These are phyloP conservation scores for Dryobota labecula DNA, from an alignment of 2,888 invertebrate species.

Conservation along the genomic window DNA sequence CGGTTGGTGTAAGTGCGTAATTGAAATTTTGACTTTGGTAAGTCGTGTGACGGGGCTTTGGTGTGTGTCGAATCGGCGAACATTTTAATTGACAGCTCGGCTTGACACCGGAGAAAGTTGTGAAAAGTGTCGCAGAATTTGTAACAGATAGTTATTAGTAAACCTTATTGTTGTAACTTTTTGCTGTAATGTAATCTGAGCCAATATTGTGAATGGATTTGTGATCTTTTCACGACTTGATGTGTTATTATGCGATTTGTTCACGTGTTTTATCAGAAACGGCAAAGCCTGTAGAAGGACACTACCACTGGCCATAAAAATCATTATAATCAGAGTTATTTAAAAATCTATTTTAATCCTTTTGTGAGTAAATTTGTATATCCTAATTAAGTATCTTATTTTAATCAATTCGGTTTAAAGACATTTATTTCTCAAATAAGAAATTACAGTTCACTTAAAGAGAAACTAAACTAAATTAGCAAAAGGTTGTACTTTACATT, in stretches of 20 bases:
- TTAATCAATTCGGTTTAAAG: too few relatives aligned
- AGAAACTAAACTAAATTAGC: too few relatives aligned
- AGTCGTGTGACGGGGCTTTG: conserved; percentile 87
- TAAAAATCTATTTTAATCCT: neutral
- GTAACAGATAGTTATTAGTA: conserved; percentile 49
- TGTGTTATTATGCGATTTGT: neutral
- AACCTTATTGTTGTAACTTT: conserved; percentile 40
- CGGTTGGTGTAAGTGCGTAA: conserved; percentile 75
- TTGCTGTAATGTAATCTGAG: conserved; percentile 25
- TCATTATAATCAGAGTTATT: neutral
- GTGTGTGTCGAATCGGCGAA: conserved; percentile 78
- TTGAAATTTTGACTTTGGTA: conserved; percentile 89
- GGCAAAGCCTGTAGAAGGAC: neutral
- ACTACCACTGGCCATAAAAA: neutral
- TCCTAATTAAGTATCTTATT: neutral
- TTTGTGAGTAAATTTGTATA: neutral
- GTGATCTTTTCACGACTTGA: neutral
- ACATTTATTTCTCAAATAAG: too few relatives aligned
- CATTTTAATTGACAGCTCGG: conserved; percentile 80
- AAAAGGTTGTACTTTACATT: too few relatives aligned
- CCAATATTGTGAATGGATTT: conserved; percentile 49
- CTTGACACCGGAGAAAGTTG: conserved; percentile 73
- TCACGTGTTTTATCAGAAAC: neutral
- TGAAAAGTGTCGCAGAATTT: conserved; percentile 62
- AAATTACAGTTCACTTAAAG: too few relatives aligned